Percentiles rank a stretch among this genome's conserved stretches.
Conservation (phyloP, 2,888 invertebrate species). For the Tipula lateralis region DNA sequence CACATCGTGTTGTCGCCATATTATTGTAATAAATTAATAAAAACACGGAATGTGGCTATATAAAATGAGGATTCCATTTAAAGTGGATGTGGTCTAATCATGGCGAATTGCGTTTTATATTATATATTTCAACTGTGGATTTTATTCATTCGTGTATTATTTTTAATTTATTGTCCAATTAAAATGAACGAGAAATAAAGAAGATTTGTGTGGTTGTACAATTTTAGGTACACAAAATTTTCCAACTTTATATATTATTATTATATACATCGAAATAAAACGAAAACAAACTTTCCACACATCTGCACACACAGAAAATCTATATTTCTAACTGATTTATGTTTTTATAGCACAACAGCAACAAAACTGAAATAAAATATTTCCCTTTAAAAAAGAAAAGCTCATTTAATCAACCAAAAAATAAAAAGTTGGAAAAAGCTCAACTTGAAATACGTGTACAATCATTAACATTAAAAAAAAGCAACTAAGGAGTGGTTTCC, state of each 20-base stretch:
- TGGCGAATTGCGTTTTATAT: not conserved
- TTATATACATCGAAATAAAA: not conserved
- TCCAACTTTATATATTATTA: not conserved
- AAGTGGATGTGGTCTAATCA: not conserved
- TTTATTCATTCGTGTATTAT: not conserved
- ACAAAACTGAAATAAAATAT: constrained; percentile 1
- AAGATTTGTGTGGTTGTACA: not conserved
- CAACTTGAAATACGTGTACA: not conserved
- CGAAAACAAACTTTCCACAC: not conserved
- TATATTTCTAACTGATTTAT: constrained; percentile 24
- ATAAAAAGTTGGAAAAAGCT: not conserved
- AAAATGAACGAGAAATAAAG: not conserved
- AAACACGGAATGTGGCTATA: not conserved
- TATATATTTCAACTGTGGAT: not conserved
- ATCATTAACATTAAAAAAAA: not conserved
- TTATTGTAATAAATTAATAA: not conserved
- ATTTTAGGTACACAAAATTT: not conserved
- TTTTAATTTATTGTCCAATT: constrained; percentile 19
- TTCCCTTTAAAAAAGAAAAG: not conserved
- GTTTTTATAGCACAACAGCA: not conserved
- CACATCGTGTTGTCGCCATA: too few species aligned
- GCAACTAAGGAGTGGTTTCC: not conserved
- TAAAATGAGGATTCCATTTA: not conserved
- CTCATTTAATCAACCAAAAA: not conserved
- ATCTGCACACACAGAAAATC: not conserved